Evolutionary conservation across 2,888 invertebrate species (phyloP), one percentile per base, ranked within the genome.

Genomic region (Apoda limacodes): DNA sequence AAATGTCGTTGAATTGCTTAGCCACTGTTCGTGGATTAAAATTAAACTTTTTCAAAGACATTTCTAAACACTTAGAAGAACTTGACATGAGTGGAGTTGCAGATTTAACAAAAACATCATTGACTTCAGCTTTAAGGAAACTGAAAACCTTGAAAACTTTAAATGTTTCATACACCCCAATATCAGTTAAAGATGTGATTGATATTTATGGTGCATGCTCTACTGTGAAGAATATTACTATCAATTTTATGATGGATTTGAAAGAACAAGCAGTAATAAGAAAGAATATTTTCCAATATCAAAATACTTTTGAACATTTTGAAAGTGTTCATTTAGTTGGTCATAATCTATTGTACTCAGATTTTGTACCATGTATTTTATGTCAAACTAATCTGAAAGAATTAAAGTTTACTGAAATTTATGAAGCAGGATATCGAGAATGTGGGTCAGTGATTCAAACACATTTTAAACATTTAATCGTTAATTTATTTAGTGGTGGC

Each of bases 241-340:
- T 72, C 7, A 60, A 74, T 39, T 69, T 64, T 46, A 34, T 42
- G 24, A 62, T 67, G 44, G 47, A 49, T 12, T 53, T 47, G 37
- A 33, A 17, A 7, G 5, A 5, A 17, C 17, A 6, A 17, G 7
- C 7, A 6, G 5, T 17, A 6, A 17, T 7, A 6, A 46, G 17
- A 35, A 45, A 9, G 33, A 43, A 22, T 34, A 35, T 7, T 38
- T 68, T 20, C n/a, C 31, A 48, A 24, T 62, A 53, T 37, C 65
- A 69, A 46, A 41, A 52, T 25, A 30, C 63, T 3, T 70, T 76
- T 48, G 38, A 55, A 43, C 49, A 62, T 9, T 57, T 72, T 40
- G 50, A 57, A 28, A 61, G 62, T 46, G 40, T 75, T 2, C 60
- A 72, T 49, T 67, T 76, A 44, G 47, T 70, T 35, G 65, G 71